phyloP scores from a whole-genome alignment of 1,140 invertebrate species.

The Drosophila orosa region DNA sequence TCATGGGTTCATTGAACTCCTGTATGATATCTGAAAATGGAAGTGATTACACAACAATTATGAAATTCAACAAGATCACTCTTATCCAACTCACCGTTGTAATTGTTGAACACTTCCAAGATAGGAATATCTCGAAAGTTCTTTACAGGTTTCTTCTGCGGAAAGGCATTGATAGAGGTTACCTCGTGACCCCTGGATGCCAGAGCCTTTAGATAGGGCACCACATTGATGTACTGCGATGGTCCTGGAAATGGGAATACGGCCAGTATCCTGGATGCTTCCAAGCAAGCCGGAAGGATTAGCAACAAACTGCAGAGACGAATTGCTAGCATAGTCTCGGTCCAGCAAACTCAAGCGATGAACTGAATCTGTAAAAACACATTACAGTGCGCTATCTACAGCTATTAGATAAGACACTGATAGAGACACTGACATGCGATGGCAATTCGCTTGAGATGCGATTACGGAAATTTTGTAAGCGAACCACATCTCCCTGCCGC shows the following conservation, averaged over 20 bases:
- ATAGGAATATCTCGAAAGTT: conserved; percentile 72
- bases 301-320: conserved; percentile 25
- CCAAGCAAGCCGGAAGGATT: conserved; percentile 22
- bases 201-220: conserved; percentile 87
- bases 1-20: conserved; percentile 4
- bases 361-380: conserved; percentile 35
- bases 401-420: conserved; percentile 30
- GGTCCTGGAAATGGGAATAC: conserved; percentile 71
- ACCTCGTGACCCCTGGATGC: conserved; percentile 88
- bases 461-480: conserved; percentile 42
- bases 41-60: not conserved
- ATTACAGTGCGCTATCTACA: not conserved
- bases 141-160: conserved; percentile 78
- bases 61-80: not conserved
- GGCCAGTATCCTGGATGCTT: conserved; percentile 65
- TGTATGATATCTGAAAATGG: conserved; percentile 7
- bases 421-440: conserved; percentile 48
- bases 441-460: conserved; percentile 31
- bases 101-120: conserved; percentile 46
- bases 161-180: conserved; percentile 88
- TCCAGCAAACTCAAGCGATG: not conserved
- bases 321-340: conserved; percentile 21
- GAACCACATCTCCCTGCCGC: conserved; percentile 16
- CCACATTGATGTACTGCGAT: conserved; percentile 75
- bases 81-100: conserved; percentile 46